phyloP scores from a whole-genome alignment of 1,140 invertebrate genomes.

The Microplitis mediator region DNA sequence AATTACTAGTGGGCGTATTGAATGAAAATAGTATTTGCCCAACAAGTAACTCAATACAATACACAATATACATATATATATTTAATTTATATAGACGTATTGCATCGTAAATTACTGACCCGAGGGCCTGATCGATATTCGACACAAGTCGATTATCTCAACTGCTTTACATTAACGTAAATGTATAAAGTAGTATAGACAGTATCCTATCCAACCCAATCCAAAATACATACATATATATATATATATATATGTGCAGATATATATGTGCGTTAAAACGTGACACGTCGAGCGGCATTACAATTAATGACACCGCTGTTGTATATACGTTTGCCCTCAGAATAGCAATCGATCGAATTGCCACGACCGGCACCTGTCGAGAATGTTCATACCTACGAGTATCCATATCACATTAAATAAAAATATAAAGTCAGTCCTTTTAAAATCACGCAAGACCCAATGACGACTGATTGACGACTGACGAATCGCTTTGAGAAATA shows the following conservation, averaged over 20 bases:
- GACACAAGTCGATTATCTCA: constrained; percentile 40
- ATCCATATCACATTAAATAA: too few species aligned
- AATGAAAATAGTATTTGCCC: not conserved
- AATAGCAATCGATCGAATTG: constrained; percentile 47
- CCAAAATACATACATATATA: not conserved
- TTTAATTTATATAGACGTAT: not conserved
- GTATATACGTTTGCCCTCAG: constrained; percentile 33
- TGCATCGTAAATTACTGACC: constrained; percentile 17
- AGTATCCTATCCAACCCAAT: too few species aligned
- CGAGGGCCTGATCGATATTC: constrained; percentile 43
- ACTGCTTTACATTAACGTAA: not conserved
- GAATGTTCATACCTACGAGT: constrained; percentile 40
- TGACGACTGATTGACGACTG: too few species aligned
- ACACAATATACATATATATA: not conserved
- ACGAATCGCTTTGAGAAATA: too few species aligned
- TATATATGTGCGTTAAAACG: constrained; percentile 39
- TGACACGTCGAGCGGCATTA: constrained; percentile 44
- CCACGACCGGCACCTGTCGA: constrained; percentile 39
- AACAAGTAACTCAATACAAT: not conserved
- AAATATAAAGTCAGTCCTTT: too few species aligned
- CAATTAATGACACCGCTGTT: constrained; percentile 47
- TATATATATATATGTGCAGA: not conserved
- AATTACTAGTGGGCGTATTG: constrained; percentile 13
- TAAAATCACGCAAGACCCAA: too few species aligned
- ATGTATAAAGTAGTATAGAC: too few species aligned